Percentiles rank a stretch among this genome's conserved stretches.
These are phyloP conservation scores for Acrobasis repandana DNA, from an alignment of 2,888 invertebrate species.

Conservation along the genomic window DNA sequence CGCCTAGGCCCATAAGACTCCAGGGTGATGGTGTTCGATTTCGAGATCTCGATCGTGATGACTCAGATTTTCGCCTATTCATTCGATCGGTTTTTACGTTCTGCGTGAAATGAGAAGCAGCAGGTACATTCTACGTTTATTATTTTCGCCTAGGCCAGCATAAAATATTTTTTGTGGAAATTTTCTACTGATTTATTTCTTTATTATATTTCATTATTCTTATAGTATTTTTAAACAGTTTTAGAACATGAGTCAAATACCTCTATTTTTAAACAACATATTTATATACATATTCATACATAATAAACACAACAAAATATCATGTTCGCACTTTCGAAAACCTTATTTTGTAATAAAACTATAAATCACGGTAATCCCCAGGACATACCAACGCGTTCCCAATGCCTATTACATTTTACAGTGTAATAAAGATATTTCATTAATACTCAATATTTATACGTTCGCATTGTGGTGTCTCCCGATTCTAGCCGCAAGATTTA, in stretches of 20 bases:
- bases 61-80: too few species aligned
- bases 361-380: slow-evolving; percentile 37
- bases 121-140: too few species aligned
- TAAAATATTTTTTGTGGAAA: too few species aligned
- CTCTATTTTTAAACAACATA: too few species aligned
- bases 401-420: slow-evolving; percentile 55
- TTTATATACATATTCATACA: not conserved
- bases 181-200: too few species aligned
- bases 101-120: too few species aligned
- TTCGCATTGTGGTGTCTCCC: slow-evolving; percentile 62
- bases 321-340: slow-evolving; percentile 26
- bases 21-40: too few species aligned
- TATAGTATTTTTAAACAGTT: not conserved
- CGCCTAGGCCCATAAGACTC: too few species aligned
- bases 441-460: slow-evolving; percentile 69
- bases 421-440: slow-evolving; percentile 64
- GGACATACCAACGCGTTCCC: slow-evolving; percentile 34
- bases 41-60: too few species aligned
- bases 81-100: too few species aligned
- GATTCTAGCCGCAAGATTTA: slow-evolving; percentile 64
- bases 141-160: too few species aligned
- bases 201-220: not conserved
- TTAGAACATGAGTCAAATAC: too few species aligned
- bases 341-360: slow-evolving; percentile 27
- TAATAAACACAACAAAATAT: not conserved